Evolutionary conservation across 2,113 vertebrate species (phyloP).

Genomic region (Bagarius yarrelli): DNA sequence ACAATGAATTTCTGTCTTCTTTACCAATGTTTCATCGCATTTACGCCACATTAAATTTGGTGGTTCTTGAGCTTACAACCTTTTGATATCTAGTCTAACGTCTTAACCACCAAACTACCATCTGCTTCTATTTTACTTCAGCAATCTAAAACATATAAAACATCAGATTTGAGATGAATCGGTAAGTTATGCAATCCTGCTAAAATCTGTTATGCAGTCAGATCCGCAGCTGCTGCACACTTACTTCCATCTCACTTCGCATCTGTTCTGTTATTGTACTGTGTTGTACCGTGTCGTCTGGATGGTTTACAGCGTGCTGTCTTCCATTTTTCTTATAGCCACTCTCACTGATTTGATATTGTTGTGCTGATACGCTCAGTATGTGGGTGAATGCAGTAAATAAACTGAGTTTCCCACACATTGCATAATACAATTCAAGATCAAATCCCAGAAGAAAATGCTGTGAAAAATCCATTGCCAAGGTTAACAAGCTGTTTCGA

Average conservation of each 20-base stretch:
- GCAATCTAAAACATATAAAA: background rate
- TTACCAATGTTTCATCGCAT: background rate
- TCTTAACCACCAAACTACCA: too few species aligned
- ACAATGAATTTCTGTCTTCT: slow-evolving; percentile 9
- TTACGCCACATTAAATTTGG: too few species aligned
- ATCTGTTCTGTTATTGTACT: background rate
- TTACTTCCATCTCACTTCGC: slow-evolving; percentile 3
- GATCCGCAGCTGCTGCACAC: background rate
- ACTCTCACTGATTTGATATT: background rate
- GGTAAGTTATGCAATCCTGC: background rate
- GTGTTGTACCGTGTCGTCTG: background rate
- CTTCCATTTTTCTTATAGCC: background rate
- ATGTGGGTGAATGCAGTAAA: background rate
- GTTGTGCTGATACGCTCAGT: background rate
- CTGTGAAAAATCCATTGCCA: slow-evolving; percentile 1
- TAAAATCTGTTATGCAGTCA: background rate
- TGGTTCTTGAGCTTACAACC: too few species aligned
- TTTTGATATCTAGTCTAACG: too few species aligned
- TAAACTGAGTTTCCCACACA: background rate
- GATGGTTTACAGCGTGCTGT: background rate
- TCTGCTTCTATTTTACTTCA: background rate
- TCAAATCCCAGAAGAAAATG: background rate
- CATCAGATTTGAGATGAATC: background rate
- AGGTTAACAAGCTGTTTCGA: background rate
- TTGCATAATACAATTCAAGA: background rate